phyloP scores from a whole-genome alignment of 2,797 vertebrate genomes.

The Nannoperca australis region DNA sequence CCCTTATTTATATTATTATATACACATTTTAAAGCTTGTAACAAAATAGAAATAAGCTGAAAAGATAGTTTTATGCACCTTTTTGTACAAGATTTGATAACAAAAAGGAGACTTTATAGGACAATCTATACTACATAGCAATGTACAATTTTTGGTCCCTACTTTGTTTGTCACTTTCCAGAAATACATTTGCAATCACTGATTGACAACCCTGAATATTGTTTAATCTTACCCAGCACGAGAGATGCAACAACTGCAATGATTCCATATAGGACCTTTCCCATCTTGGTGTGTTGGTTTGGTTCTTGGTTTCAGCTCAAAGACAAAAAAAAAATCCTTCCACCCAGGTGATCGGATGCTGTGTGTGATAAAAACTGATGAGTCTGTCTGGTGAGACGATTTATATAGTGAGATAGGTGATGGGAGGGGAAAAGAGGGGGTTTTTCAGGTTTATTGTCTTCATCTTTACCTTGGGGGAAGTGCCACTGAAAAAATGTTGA shows the following conservation, averaged over 20 bases:
- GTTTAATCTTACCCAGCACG: constrained; percentile 74
- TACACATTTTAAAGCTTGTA: no score
- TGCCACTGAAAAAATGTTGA: constrained; percentile 16
- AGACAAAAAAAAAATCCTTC: constrained; percentile 16
- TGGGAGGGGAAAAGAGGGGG: constrained; percentile 18
- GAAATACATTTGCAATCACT: background rate
- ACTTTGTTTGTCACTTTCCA: background rate
- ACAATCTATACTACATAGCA: background rate
- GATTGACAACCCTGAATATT: background rate
- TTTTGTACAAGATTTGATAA: background rate
- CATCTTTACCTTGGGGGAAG: rapidly evolving
- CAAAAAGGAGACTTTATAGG: background rate
- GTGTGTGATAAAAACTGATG: constrained; percentile 14
- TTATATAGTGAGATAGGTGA: constrained; percentile 52
- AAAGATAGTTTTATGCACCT: background rate
- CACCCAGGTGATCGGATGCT: background rate
- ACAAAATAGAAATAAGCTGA: no score
- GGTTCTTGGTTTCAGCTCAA: constrained; percentile 14
- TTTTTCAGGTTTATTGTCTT: constrained; percentile 10
- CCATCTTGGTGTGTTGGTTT: constrained; percentile 67
- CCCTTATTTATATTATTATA: no score
- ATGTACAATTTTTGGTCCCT: background rate
- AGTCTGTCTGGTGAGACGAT: background rate
- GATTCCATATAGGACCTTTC: constrained; percentile 65
- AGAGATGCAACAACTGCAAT: constrained; percentile 69